Evolutionary conservation across 2,113 vertebrate species (phyloP), one percentile per base, ranked within the genome.

Genomic region (Oncorhynchus masou): DNA sequence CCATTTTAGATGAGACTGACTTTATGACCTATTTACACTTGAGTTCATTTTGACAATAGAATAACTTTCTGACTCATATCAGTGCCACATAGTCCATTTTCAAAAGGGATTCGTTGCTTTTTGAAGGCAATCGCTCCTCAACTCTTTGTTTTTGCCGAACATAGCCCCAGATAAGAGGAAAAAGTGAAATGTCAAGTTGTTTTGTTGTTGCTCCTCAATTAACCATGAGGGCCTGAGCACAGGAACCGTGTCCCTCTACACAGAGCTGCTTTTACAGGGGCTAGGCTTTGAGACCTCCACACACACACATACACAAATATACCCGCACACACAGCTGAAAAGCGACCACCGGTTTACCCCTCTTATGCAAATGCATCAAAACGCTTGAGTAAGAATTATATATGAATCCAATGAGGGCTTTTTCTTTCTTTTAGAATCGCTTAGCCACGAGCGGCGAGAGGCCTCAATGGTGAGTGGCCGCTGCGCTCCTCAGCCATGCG

Each of bases 331-430:
- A 59, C 29, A 74, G 57, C 79, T 89, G 89, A 91, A 91, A 91
- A 91, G 59, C 20, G 87, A 90, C 90, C 90, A 90, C 82, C 85
- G 87, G 85, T 91, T 90, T 93, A 85, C 94, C 92, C 95, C 96
- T 97, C 94, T 98, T 97, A 99, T 99, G 97, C 95, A 97, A 98
- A 99, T 98, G 89, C 82, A 80, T 95, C 95, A 96, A 92, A 95
- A 95, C 86, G 94, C 94, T 95, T 94, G 93, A 93, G 93, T 94
- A 95, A 96, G 97, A 97, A 96, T 98, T 97, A 97, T 95, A 95
- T 96, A 96, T 96, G 96, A 97, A 96, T 96, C 95, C 94, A 97
- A 93, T 86, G 93, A 96, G 92, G 92, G 94, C 93, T 92, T 94
- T 95, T 94, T 93, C 92, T 94, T 90, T 92, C 88, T 84, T 90